These are phyloP conservation scores for Flexamia atlantica DNA, from an alignment of 2,888 invertebrate genomes.

Conservation along the genomic window DNA sequence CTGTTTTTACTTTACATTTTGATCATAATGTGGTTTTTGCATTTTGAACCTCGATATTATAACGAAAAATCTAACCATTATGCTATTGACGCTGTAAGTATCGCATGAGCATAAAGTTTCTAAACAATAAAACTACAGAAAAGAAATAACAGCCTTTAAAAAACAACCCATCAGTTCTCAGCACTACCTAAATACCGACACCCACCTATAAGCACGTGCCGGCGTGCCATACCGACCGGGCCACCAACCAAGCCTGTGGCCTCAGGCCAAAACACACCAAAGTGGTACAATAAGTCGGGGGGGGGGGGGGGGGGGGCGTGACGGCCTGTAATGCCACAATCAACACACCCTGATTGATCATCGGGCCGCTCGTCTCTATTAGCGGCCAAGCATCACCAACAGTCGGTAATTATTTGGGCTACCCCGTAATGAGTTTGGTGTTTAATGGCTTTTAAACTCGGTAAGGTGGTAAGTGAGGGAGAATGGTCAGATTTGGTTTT, in stretches of 20 bases:
- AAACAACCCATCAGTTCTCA: too few relatives aligned
- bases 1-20: too few relatives aligned
- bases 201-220: constrained; percentile 40
- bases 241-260: constrained; percentile 18
- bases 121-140: too few relatives aligned
- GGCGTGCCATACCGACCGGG: background rate
- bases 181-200: too few relatives aligned
- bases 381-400: constrained; percentile 2
- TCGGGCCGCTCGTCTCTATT: constrained; percentile 18
- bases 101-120: too few relatives aligned
- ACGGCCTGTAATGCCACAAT: constrained; percentile 25
- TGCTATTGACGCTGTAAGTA: too few relatives aligned
- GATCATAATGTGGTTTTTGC: too few relatives aligned
- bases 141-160: too few relatives aligned
- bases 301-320: background rate
- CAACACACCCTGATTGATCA: constrained; percentile 28
- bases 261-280: constrained; percentile 25
- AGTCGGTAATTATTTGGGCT: background rate
- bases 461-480: background rate
- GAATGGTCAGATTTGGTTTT: too few relatives aligned
- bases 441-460: background rate
- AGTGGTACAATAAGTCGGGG: background rate
- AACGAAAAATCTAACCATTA: too few relatives aligned
- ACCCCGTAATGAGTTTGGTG: background rate
- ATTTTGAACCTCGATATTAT: too few relatives aligned